Percentiles rank a stretch among this genome's conserved stretches.
These are phyloP conservation scores for Steinernema khuongi DNA, from an alignment of 1,140 invertebrate genomes.

Conservation along the genomic window DNA sequence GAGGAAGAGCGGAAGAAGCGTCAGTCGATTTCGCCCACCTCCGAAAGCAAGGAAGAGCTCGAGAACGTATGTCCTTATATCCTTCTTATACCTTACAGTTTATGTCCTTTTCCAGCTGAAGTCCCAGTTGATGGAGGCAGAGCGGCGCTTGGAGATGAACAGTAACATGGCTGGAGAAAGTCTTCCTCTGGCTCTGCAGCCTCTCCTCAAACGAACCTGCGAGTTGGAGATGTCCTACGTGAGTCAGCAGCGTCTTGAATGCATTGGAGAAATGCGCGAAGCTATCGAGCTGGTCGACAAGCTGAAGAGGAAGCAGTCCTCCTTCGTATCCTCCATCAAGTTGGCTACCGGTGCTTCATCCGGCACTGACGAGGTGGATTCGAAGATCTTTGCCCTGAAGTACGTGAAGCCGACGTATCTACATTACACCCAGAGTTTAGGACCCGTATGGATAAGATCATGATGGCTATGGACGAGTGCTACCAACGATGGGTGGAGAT, in stretches of 20 bases:
- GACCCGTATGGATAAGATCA: conserved; percentile 56
- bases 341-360: conserved; percentile 54
- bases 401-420: conserved; percentile 20
- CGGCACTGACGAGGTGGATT: conserved; percentile 52
- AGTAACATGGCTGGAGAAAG: conserved; percentile 22
- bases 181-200: conserved; percentile 46
- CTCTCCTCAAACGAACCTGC: conserved; percentile 50
- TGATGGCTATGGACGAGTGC: conserved; percentile 45
- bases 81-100: background rate
- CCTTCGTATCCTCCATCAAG: conserved; percentile 53
- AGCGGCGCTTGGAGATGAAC: conserved; percentile 43
- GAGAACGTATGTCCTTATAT: background rate
- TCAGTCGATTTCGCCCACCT: conserved; percentile 30
- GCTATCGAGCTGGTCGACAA: conserved; percentile 56
- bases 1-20: conserved; percentile 30
- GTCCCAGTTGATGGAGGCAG: conserved; percentile 47
- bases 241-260: conserved; percentile 48
- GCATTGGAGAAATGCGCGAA: conserved; percentile 53
- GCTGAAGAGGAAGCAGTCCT: conserved; percentile 50
- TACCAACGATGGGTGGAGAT: conserved; percentile 54
- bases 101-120: conserved; percentile 40
- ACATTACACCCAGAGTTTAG: conserved; percentile 30
- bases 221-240: conserved; percentile 51
- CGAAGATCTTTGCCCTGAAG: conserved; percentile 54
- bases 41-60: conserved; percentile 23